A percentile compares a stretch with the other conserved stretches of the same genome.
phyloP scores from a whole-genome alignment of 2,888 invertebrate species.

The Pseudoips prasinana region DNA sequence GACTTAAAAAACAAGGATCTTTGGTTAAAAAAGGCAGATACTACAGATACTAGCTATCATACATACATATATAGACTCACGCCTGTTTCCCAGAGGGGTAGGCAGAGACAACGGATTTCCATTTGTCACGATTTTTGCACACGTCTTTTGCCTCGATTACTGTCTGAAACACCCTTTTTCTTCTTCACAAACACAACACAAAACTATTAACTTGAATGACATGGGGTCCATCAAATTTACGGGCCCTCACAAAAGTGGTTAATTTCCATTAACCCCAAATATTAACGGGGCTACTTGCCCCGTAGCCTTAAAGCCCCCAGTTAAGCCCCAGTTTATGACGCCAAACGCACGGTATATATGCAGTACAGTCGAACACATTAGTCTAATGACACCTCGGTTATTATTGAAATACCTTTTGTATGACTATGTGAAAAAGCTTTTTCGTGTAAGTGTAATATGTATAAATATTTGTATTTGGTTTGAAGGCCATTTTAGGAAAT shows the following conservation, averaged over 20 bases:
- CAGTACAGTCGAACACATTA: slow-evolving; percentile 18
- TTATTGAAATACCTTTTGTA: not conserved
- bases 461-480: too few relatives aligned
- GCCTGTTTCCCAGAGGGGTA: too few relatives aligned
- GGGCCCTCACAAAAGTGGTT: slow-evolving; percentile 24
- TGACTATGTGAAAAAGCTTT: too few relatives aligned
- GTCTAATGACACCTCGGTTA: not conserved
- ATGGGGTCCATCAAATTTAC: slow-evolving; percentile 14
- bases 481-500: too few relatives aligned
- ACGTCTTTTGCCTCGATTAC: too few relatives aligned
- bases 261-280: slow-evolving; percentile 32
- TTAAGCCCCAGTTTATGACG: slow-evolving; percentile 6
- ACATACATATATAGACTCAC: too few relatives aligned
- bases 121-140: too few relatives aligned
- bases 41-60: too few relatives aligned
- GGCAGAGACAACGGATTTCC: too few relatives aligned
- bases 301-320: slow-evolving; percentile 21
- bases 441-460: too few relatives aligned
- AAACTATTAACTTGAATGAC: slow-evolving; percentile 13
- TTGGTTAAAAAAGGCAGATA: too few relatives aligned
- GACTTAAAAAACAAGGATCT: too few relatives aligned
- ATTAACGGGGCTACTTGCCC: slow-evolving; percentile 16
- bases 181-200: not conserved
- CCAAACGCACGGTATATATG: not conserved
- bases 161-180: not conserved